Evolutionary conservation across 2,888 invertebrate species (phyloP), one percentile per base, ranked within the genome.

Genomic region (Timema cristinae): DNA sequence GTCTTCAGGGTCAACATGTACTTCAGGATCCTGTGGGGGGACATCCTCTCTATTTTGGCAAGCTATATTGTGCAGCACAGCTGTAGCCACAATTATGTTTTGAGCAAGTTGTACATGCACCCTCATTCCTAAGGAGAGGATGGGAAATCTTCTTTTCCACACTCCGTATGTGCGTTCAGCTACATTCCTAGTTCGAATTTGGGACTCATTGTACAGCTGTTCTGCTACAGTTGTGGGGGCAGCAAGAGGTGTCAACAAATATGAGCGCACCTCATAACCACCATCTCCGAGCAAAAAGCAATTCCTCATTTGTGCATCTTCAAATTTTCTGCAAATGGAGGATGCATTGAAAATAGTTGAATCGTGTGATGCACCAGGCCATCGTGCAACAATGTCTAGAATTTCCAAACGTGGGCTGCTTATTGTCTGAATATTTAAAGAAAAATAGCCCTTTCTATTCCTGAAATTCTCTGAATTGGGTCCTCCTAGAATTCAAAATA

Each of bases 351-450:
- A 79, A 71, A 79, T 78, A 6, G 75, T 75, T 4, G 74, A 72
- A 67, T 79, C 79, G 61, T 79, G 78, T 13, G 76, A 70, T 47
- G 76, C 76, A 9, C 79, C 78, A 69, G 77, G 78, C 79, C 79
- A 79, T 13, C 79, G 70, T 16, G 77, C 76, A 11, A 78, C 79
- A 66, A 79, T 74, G 73, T 78, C 75, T 13, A 66, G 67, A n/a
- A 78, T 75, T 69, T 72, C 16, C 49, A 74, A 70, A 50, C 72
- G 15, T 4, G 74, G 66, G 70, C 75, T 75, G 56, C 73, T 71
- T 59, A 78, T 73, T 32, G 74, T 75, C 52, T 73, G 73, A 15
- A 74, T 71, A 59, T 73, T 71, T 13, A 73, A 50, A 13, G 72
- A 72, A 59, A 72, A 73, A 48, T 73, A 73, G 7, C 50, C 48